These are phyloP conservation scores for Gerris lacustris DNA, from an alignment of 2,888 invertebrate genomes.

Conservation along the genomic window DNA sequence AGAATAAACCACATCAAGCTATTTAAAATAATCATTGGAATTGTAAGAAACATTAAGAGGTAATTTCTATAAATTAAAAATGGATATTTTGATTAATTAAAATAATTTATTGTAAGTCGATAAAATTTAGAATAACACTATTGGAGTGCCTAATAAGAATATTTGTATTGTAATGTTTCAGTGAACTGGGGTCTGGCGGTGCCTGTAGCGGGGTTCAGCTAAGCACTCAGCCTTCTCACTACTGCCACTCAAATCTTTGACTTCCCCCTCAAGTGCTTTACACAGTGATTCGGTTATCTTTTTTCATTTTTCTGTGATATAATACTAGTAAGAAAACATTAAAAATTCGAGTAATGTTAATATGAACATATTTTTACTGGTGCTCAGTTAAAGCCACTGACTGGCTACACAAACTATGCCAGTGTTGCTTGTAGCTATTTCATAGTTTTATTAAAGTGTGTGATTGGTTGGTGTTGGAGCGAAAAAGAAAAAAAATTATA, in stretches of 20 bases:
- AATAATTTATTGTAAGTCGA: no score
- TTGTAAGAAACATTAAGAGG: no score
- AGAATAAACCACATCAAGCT: no score
- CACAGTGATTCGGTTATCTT: conserved; percentile 31
- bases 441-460: conserved; percentile 18
- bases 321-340: conserved; percentile 29
- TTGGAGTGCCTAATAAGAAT: no score
- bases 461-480: conserved; percentile 26
- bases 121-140: no score
- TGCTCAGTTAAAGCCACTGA: conserved; percentile 30
- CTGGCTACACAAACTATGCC: conserved; percentile 22
- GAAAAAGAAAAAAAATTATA: conserved; percentile 21
- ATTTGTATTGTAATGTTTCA: conserved; percentile 16
- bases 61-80: no score
- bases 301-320: conserved; percentile 34
- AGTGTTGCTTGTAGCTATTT: conserved; percentile 22
- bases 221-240: conserved; percentile 15
- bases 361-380: conserved; percentile 29
- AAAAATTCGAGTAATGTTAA: conserved; percentile 22
- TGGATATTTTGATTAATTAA: no score
- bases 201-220: conserved; percentile 20
- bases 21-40: no score
- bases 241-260: conserved; percentile 30
- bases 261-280: conserved; percentile 34
- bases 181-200: conserved; percentile 25